Conservation (phyloP, 2,797 vertebrate species). For the Euthynnus affinis region DNA sequence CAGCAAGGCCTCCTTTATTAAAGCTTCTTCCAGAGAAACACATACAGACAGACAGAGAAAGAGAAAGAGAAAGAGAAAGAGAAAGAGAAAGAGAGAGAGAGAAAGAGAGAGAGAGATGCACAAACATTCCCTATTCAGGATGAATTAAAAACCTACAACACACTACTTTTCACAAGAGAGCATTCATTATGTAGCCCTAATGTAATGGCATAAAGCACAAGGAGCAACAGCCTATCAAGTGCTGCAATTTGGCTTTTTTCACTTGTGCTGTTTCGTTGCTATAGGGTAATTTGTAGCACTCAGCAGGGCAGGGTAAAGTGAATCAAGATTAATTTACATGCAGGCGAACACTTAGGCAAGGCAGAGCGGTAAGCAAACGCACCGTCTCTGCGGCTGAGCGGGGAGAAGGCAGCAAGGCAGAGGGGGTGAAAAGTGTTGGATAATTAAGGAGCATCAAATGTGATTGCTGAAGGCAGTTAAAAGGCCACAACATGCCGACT, state of each 20-base stretch:
- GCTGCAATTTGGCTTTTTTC: slow-evolving; percentile 91
- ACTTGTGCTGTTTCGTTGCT: slow-evolving; percentile 98
- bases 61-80: slow-evolving; percentile 53
- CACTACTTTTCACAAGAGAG: slow-evolving; percentile 98
- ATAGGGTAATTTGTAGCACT: slow-evolving; percentile 99
- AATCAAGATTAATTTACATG: slow-evolving; percentile 99
- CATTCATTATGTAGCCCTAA: slow-evolving; percentile 98
- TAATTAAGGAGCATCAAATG: slow-evolving; percentile 99
- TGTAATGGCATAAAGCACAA: slow-evolving; percentile 97
- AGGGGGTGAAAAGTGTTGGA: slow-evolving; percentile 76
- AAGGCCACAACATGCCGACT: slow-evolving; percentile 87
- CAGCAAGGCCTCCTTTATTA: slow-evolving; percentile 95
- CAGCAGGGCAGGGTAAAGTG: slow-evolving; percentile 99
- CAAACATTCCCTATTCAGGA: slow-evolving; percentile 92
- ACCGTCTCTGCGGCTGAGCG: slow-evolving; percentile 95
- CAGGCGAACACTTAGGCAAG: slow-evolving; percentile 98
- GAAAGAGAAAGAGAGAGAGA: slow-evolving; percentile 18
- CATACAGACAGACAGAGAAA: slow-evolving; percentile 56
- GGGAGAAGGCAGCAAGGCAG: slow-evolving; percentile 85
- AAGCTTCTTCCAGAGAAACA: slow-evolving; percentile 92
- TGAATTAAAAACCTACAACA: slow-evolving; percentile 99
- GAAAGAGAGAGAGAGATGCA: slow-evolving; percentile 62
- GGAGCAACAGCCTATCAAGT: slow-evolving; percentile 98
- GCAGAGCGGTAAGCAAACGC: slow-evolving; percentile 97
- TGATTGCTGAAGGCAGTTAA: slow-evolving; percentile 94